phyloP scores from a whole-genome alignment of 2,797 vertebrate species.

The Salarias fasciatus region DNA sequence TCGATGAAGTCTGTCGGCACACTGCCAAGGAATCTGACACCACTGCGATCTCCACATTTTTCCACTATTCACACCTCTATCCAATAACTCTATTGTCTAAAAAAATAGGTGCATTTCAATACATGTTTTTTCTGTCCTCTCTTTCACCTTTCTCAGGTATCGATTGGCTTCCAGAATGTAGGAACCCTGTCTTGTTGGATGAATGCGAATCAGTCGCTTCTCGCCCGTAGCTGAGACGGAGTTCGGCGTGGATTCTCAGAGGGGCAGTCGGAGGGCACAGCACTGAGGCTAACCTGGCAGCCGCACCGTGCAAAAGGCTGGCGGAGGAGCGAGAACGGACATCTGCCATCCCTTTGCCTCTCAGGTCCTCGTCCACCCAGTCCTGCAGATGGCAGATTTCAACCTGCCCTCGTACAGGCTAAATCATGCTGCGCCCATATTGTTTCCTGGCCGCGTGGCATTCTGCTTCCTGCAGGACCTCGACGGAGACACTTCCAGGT shows the following conservation, averaged over 20 bases:
- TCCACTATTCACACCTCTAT: neutral
- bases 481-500: conserved; percentile 55
- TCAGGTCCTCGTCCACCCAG: conserved; percentile 87
- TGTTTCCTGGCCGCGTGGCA: conserved; percentile 66
- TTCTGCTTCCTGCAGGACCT: conserved; percentile 78
- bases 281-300: conserved; percentile 81
- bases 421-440: conserved; percentile 81
- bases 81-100: neutral
- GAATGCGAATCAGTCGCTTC: conserved; percentile 86
- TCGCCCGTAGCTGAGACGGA: conserved; percentile 78
- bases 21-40: conserved; percentile 81
- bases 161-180: conserved; percentile 83
- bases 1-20: conserved; percentile 76
- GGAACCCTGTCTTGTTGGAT: conserved; percentile 75
- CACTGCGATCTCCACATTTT: conserved; percentile 78
- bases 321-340: conserved; percentile 55
- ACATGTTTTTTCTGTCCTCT: conserved; percentile 15
- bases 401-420: conserved; percentile 88
- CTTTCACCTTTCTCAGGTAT: conserved; percentile 72
- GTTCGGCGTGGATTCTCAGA: conserved; percentile 81
- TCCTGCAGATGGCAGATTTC: conserved; percentile 84
- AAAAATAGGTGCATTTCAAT: conserved; percentile 20
- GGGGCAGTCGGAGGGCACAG: conserved; percentile 87
- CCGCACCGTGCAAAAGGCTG: conserved; percentile 81
- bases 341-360: conserved; percentile 84